Percentiles rank a stretch among this genome's conserved stretches.
Conservation (phyloP, 2,113 vertebrate species). For the Corapipo altera region DNA sequence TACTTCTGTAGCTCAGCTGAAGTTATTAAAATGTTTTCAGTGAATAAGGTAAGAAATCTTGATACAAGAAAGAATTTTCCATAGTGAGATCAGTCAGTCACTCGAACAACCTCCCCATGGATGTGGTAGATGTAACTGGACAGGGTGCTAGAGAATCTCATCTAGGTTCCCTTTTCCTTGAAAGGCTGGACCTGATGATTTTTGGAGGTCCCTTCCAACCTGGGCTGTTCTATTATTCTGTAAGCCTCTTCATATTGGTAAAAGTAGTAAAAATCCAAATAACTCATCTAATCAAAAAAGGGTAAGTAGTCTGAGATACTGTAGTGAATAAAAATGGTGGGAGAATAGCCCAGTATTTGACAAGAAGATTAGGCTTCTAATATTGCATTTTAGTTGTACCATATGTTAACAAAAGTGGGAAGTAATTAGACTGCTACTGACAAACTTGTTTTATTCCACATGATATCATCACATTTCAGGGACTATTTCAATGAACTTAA, state of each 20-base stretch:
- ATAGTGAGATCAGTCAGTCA: neutral
- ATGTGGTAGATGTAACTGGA: fast-evolving
- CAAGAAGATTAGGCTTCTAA: neutral
- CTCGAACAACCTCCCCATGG: neutral
- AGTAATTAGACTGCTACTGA: constrained; percentile 51
- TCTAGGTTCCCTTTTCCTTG: neutral
- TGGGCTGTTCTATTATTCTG: neutral
- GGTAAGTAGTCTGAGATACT: neutral
- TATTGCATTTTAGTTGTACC: constrained; percentile 9
- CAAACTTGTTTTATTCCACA: constrained; percentile 24
- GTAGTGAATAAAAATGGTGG: neutral
- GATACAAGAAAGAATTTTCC: neutral
- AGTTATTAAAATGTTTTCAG: neutral
- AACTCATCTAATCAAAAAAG: neutral
- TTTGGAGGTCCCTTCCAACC: neutral
- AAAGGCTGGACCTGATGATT: neutral
- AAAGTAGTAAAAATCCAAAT: neutral
- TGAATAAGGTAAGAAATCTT: neutral
- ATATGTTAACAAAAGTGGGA: constrained; percentile 21
- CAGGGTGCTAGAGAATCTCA: neutral
- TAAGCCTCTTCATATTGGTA: neutral
- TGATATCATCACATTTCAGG: neutral
- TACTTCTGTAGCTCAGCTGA: neutral
- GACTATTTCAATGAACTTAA: constrained; percentile 10
- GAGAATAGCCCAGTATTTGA: neutral